A percentile compares a stretch with the other conserved stretches of the same genome.
Evolutionary conservation across 2,113 vertebrate genomes (phyloP).

Genomic region (Euleptes europaea): DNA sequence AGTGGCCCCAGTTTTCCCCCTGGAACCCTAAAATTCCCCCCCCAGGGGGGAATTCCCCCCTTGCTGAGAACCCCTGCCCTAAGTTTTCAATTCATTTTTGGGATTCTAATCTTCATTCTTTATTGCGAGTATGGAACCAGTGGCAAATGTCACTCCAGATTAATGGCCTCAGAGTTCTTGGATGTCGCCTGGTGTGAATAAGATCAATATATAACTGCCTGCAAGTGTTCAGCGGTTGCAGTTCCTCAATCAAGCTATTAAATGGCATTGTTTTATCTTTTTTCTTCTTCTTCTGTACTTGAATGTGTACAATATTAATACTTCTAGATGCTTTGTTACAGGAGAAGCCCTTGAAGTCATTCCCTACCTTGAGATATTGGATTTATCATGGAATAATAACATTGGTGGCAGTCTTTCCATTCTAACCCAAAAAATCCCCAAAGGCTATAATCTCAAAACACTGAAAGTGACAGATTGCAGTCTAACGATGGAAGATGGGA

Average conservation of each 20-base stretch:
- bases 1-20: no score
- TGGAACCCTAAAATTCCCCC: no score
- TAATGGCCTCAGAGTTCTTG: not conserved
- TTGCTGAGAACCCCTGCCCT: no score
- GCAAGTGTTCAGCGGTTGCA: not conserved
- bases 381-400: conserved; percentile 88
- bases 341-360: conserved; percentile 76
- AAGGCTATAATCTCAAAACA: conserved; percentile 70
- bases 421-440: conserved; percentile 72
- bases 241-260: no score
- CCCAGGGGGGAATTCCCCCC: no score
- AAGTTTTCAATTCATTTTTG: not conserved
- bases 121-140: no score
- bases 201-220: not conserved
- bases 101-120: not conserved
- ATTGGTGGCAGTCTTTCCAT: conserved; percentile 80
- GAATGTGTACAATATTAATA: not conserved
- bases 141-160: not conserved
- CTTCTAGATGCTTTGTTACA: conserved; percentile 52
- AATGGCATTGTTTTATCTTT: not conserved
- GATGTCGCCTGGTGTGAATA: not conserved
- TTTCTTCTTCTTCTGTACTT: conserved; percentile 24
- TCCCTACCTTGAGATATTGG: conserved; percentile 81
- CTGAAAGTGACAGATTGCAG: conserved; percentile 83
- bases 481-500: conserved; percentile 78